Base-by-base conservation (phyloP, 2,113 vertebrate species). In the rabbit (Oryctolagus cuniculus) region DNA sequence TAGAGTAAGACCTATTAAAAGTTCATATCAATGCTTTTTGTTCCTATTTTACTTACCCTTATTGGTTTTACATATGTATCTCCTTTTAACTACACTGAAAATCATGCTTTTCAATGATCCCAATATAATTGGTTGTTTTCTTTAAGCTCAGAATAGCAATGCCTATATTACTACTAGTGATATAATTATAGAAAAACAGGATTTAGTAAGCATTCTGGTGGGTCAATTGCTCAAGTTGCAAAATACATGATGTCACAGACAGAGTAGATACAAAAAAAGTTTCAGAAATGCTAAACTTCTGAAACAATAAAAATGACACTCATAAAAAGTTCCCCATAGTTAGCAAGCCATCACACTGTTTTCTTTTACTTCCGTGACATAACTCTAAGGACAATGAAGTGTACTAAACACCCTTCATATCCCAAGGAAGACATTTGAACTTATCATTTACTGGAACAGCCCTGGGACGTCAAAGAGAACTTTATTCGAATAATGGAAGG, bases 341-440 rank as follows among this genome's bases (percentile, higher is more conserved):
- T 73, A 83, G 10, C 4, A 61, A 38, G 29, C 78, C 34, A 77
- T 58, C 55, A 55, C 64, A 83, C 44, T 44, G 44, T 44, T 44
- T 0, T 0, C 67, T 34, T 21, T 79, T 69, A 73, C 58, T 34
- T 44, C 10, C 73, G 15, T 77, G 44, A 12, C 10, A 73, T 74
- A 87, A 38, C 73, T 92, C 55, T 80, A 84, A 16, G 0, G 0
- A 73, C 25, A 74, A 38, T 90, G 90, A 78, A 83, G 13, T 81
- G 73, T 81, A 10, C 38, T 88, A 70, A 3, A 0, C 83, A 27
- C 1, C 74, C 87, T 94, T 97, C 17, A 84, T 90, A 58, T 92
- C 80, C 34, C 25, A 63, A 89, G 83, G 91, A 95, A 74, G 89
- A 82, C 55, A 96, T 97, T 84, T 96, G 91, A 95, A 96, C 58